phyloP scores from a whole-genome alignment of 2,888 invertebrate species.

The Opisthograptis luteolata region DNA sequence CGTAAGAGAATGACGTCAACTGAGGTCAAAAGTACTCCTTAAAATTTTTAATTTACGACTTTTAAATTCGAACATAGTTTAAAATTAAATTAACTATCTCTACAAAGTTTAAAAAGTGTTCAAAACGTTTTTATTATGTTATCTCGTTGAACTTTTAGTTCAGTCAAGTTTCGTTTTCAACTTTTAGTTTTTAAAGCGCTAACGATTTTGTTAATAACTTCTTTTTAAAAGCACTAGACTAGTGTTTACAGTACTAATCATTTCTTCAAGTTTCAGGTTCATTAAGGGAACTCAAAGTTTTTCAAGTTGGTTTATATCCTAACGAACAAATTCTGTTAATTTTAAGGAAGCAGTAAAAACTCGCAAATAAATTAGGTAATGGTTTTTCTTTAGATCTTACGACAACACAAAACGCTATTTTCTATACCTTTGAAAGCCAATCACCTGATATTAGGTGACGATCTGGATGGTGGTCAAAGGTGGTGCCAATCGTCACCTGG shows the following conservation, averaged over 20 bases:
- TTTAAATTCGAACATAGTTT: conserved; percentile 65
- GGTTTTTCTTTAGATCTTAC: too few species aligned
- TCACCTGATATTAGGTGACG: too few species aligned
- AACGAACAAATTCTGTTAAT: too few species aligned
- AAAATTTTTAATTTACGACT: conserved; percentile 73
- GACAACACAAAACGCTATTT: too few species aligned
- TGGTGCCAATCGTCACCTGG: too few species aligned
- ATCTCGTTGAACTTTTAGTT: conserved; percentile 17
- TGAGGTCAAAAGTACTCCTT: conserved; percentile 64
- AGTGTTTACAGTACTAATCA: background rate
- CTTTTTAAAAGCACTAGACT: conserved; percentile 6
- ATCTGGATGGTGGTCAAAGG: background rate
- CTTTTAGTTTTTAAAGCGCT: conserved; percentile 22
- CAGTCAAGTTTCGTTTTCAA: conserved; percentile 19
- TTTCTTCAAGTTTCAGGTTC: too few species aligned
- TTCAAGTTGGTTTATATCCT: too few species aligned
- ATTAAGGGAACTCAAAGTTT: too few species aligned
- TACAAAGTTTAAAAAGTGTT: conserved; percentile 31
- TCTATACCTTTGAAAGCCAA: too few species aligned
- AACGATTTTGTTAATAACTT: conserved; percentile 29
- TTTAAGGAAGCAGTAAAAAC: too few species aligned
- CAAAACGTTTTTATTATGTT: conserved; percentile 28
- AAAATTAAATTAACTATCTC: conserved; percentile 59
- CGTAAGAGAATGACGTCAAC: conserved; percentile 52
- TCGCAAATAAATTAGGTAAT: too few species aligned